Evolutionary conservation across 2,113 vertebrate species (phyloP).

Genomic region (Xiphophorus hellerii): DNA sequence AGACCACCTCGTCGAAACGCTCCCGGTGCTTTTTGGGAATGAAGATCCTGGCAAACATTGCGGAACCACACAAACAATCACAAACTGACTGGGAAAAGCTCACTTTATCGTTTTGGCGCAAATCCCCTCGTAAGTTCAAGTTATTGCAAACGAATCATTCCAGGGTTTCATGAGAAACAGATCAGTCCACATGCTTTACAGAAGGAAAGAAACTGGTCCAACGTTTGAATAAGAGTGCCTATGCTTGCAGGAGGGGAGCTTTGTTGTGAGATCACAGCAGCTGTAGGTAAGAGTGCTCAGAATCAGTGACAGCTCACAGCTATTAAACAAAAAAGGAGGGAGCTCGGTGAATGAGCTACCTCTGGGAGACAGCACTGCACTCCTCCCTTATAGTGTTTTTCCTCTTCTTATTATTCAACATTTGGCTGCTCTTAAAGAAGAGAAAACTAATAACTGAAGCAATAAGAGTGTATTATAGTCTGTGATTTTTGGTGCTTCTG

Average conservation of each 20-base stretch:
- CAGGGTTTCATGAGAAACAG: constrained; percentile 47
- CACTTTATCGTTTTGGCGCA: not conserved
- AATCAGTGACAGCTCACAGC: constrained; percentile 48
- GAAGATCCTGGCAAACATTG: constrained; percentile 89
- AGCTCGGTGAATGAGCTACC: constrained; percentile 28
- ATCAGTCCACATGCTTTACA: constrained; percentile 34
- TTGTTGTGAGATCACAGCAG: constrained; percentile 41
- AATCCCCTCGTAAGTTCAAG: constrained; percentile 3
- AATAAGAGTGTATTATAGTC: constrained; percentile 1
- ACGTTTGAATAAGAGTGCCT: constrained; percentile 2
- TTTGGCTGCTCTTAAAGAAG: constrained; percentile 25
- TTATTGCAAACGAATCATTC: constrained; percentile 5
- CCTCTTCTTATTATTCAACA: constrained; percentile 22
- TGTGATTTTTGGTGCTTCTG: not conserved
- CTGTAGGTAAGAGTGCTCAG: constrained; percentile 49
- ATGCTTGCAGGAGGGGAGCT: constrained; percentile 13
- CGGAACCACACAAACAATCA: constrained; percentile 38
- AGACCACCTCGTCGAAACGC: constrained; percentile 96
- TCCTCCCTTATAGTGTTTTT: constrained; percentile 26
- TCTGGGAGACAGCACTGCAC: constrained; percentile 43
- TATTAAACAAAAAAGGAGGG: constrained; percentile 26
- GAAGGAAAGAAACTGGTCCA: constrained; percentile 40
- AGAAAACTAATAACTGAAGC: constrained; percentile 6
- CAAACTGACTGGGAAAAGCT: not conserved
- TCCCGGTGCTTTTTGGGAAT: constrained; percentile 98